These are phyloP conservation scores for Drosophila bunnanda DNA, from an alignment of 2,888 invertebrate species.

Conservation along the genomic window DNA sequence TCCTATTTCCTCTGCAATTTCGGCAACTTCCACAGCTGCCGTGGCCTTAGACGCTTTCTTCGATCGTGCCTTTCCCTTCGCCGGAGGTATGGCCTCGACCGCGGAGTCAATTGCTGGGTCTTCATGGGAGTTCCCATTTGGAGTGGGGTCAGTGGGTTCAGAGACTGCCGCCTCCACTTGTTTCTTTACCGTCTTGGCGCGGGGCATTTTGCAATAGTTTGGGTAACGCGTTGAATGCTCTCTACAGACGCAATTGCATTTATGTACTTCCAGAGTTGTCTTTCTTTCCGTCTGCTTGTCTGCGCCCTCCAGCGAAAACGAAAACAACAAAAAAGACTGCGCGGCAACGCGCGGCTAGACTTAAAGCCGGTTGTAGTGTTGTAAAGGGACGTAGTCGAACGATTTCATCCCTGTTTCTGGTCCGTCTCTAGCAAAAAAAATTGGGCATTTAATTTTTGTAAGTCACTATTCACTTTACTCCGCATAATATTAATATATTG, in stretches of 20 bases:
- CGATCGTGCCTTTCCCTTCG: conserved; percentile 59
- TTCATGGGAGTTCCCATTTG: conserved; percentile 50
- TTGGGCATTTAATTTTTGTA: neutral
- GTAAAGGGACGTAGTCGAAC: neutral
- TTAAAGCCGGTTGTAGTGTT: conserved; percentile 24
- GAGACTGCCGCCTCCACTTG: conserved; percentile 36
- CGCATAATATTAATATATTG: neutral
- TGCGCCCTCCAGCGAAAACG: conserved; percentile 1
- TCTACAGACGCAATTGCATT: neutral
- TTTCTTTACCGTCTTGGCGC: conserved; percentile 61
- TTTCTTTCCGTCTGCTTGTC: neutral
- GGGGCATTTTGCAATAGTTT: conserved; percentile 64
- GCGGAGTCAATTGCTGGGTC: conserved; percentile 16
- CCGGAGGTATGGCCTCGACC: conserved; percentile 26
- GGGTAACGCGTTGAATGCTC: neutral
- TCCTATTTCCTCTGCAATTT: conserved; percentile 6
- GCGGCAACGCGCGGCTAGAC: conserved; percentile 34
- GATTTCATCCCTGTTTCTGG: neutral
- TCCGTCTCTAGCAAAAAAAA: neutral
- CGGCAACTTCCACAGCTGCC: conserved; percentile 9
- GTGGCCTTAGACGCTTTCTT: conserved; percentile 52
- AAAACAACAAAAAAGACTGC: conserved; percentile 29
- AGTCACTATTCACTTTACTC: neutral
- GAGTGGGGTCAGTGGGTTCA: conserved; percentile 31
- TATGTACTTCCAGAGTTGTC: conserved; percentile 1